A percentile compares a stretch with the other conserved stretches of the same genome.
phyloP scores from a whole-genome alignment of 2,113 vertebrate genomes.

The Astatotilapia flaviijosephi region DNA sequence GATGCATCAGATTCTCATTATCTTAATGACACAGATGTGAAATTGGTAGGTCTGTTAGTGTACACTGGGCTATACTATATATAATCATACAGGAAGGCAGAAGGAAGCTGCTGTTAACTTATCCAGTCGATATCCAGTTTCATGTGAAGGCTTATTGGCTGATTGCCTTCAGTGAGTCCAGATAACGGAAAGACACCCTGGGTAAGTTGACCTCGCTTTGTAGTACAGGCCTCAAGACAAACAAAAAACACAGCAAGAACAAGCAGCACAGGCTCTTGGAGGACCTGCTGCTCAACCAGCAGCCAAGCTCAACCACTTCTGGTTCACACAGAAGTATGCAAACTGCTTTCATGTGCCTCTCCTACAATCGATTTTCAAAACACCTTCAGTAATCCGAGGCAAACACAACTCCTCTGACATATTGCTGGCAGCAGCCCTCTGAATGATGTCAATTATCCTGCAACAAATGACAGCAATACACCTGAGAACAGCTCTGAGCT shows the following conservation, averaged over 20 bases:
- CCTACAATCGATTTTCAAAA: slow-evolving; percentile 17
- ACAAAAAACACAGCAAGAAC: neutral
- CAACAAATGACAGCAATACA: slow-evolving; percentile 45
- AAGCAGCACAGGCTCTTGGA: neutral
- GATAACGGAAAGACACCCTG: neutral
- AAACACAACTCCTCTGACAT: neutral
- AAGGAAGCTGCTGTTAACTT: neutral
- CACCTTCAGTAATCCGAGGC: slow-evolving; percentile 6
- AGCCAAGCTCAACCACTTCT: neutral
- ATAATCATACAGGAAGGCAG: neutral
- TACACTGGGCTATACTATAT: neutral
- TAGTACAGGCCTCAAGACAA: neutral
- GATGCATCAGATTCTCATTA: neutral
- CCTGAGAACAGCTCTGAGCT: slow-evolving; percentile 17
- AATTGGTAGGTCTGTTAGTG: neutral
- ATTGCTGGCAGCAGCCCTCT: neutral
- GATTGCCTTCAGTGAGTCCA: neutral
- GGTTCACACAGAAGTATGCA: neutral
- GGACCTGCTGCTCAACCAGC: neutral
- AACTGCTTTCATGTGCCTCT: neutral
- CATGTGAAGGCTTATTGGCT: neutral
- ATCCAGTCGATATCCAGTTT: neutral
- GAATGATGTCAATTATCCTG: slow-evolving; percentile 49
- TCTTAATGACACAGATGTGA: neutral
- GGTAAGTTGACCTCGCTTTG: neutral